Evolutionary conservation across 2,113 vertebrate species (phyloP).

Genomic region (Solenodon paradoxus): DNA sequence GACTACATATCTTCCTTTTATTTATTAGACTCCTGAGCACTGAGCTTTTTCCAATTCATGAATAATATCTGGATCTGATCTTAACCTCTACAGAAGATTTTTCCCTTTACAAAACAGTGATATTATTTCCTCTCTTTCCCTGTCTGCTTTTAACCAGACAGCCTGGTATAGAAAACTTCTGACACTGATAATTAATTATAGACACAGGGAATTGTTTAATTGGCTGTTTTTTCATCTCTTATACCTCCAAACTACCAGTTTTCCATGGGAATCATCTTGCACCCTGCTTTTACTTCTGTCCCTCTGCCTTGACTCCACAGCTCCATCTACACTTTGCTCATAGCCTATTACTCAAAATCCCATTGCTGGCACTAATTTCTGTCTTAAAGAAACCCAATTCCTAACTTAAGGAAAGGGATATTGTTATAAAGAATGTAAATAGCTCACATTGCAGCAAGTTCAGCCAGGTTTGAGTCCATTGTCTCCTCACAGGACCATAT

Average conservation of each 20-base stretch:
- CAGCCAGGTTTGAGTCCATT: neutral
- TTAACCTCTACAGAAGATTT: conserved; percentile 30
- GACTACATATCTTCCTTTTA: neutral
- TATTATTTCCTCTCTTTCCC: neutral
- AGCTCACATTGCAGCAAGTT: neutral
- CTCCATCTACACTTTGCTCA: neutral
- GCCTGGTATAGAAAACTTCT: neutral
- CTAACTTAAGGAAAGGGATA: neutral
- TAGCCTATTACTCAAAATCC: neutral
- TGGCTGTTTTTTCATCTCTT: neutral
- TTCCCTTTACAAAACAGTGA: neutral
- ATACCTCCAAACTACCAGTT: neutral
- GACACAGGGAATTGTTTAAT: neutral
- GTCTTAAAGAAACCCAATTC: neutral
- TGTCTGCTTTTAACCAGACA: neutral
- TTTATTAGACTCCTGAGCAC: neutral
- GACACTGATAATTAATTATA: too few relatives aligned
- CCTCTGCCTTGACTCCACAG: neutral
- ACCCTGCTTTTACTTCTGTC: neutral
- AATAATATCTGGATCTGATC: neutral
- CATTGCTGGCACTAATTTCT: neutral
- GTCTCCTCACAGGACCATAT: neutral
- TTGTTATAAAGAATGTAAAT: neutral
- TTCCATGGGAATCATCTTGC: neutral
- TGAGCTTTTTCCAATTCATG: neutral